Evolutionary conservation across 92 coral and sea anemone species (phyloP).

Genomic region (Phenganax subtilis): DNA sequence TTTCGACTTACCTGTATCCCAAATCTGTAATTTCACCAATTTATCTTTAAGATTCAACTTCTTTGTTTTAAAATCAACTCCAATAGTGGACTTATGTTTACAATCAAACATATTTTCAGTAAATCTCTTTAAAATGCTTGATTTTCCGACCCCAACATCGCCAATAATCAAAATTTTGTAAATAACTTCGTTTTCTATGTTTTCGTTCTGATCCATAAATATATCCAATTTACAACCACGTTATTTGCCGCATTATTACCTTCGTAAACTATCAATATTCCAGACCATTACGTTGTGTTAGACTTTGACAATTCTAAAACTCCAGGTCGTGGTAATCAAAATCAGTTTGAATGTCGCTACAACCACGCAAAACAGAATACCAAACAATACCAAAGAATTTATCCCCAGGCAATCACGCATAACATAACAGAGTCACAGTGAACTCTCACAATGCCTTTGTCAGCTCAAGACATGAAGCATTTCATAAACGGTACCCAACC

Average conservation of each 20-base stretch:
- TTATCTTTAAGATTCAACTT: conserved; percentile 73
- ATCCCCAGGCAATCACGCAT: no score
- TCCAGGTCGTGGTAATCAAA: no score
- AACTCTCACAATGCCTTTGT: no score
- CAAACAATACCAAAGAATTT: not conserved
- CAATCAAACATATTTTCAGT: conserved; percentile 77
- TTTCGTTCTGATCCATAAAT: not conserved
- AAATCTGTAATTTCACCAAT: conserved; percentile 80
- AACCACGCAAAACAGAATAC: not conserved
- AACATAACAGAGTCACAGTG: no score
- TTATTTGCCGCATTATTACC: not conserved
- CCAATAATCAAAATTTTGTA: conserved; percentile 90
- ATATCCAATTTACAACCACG: not conserved
- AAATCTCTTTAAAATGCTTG: conserved; percentile 82
- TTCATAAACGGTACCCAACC: no score
- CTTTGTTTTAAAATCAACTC: conserved; percentile 91
- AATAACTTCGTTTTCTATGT: conserved; percentile 35
- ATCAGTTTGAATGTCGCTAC: not conserved
- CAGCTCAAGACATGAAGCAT: no score
- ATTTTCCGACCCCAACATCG: conserved; percentile 92
- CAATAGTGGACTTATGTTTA: conserved; percentile 76
- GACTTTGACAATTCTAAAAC: no score
- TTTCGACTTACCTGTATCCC: conserved; percentile 82
- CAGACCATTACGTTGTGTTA: no score
- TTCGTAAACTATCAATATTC: not conserved